phyloP scores from a whole-genome alignment of 2,888 invertebrate genomes.

The Rhamnusium bicolor region DNA sequence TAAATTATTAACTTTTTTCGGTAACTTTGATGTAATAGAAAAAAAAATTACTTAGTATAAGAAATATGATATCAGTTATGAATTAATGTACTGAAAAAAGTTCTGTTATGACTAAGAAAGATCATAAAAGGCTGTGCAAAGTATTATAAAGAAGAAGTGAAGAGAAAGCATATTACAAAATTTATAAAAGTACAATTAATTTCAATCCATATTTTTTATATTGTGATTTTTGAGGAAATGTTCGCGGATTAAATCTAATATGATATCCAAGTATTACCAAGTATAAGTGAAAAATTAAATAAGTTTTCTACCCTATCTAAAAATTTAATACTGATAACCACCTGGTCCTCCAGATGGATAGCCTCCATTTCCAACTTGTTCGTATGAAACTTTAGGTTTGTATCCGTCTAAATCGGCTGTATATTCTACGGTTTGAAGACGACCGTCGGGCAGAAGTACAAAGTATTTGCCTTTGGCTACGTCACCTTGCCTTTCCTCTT shows the following conservation, averaged over 20 bases:
- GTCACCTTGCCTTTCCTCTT: constrained; percentile 78
- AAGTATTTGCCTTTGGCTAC: constrained; percentile 80
- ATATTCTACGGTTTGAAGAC: constrained; percentile 79
- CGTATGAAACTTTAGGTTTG: constrained; percentile 78
- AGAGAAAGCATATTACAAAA: background rate
- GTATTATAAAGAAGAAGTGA: background rate
- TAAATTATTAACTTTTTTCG: background rate
- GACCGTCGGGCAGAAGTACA: constrained; percentile 79
- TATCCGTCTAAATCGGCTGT: constrained; percentile 79
- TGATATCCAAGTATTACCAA: constrained; percentile 24
- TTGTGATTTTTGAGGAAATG: background rate
- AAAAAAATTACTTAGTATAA: background rate
- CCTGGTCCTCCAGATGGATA: constrained; percentile 59
- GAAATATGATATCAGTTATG: background rate
- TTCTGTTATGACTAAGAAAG: background rate
- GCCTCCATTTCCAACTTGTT: constrained; percentile 66
- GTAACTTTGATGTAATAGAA: background rate
- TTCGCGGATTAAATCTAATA: background rate
- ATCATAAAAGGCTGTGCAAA: background rate
- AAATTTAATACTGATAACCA: constrained; percentile 63
- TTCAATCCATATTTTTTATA: too few relatives aligned
- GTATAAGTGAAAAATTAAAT: constrained; percentile 14
- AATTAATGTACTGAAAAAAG: too few relatives aligned
- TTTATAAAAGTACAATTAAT: background rate
- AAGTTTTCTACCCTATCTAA: constrained; percentile 12